phyloP scores from a whole-genome alignment of 35 echinoderm and acorn worm species.

The Heliocidaris erythrogramma region DNA sequence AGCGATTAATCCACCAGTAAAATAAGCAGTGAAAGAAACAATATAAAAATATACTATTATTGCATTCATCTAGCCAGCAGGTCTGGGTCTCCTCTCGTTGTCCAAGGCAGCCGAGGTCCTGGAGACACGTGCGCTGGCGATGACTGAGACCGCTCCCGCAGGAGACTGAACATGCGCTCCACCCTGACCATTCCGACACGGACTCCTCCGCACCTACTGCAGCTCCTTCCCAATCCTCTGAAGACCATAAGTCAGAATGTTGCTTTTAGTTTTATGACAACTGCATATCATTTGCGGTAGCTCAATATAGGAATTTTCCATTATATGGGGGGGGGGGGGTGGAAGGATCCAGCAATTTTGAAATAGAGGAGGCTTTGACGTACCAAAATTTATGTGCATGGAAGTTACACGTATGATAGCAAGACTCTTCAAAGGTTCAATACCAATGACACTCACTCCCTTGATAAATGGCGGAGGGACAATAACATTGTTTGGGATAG shows the following conservation, averaged over 20 bases:
- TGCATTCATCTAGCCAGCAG: not conserved
- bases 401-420: no score
- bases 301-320: no score
- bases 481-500: no score
- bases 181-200: not conserved
- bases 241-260: not conserved
- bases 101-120: not conserved
- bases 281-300: no score
- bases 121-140: not conserved
- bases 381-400: not conserved
- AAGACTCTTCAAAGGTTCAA: no score
- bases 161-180: not conserved
- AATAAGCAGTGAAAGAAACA: not conserved
- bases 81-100: not conserved
- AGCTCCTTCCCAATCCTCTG: not conserved
- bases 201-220: not conserved
- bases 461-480: no score
- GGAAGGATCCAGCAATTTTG: not conserved
- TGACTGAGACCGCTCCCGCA: conserved; percentile 4
- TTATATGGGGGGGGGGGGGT: no score
- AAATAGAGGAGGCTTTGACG: not conserved
- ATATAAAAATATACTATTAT: not conserved
- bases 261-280: not conserved
- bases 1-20: not conserved
- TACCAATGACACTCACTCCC: no score